These are phyloP conservation scores for Zaprionus vittiger DNA, from an alignment of 1,140 invertebrate species.

Conservation along the genomic window DNA sequence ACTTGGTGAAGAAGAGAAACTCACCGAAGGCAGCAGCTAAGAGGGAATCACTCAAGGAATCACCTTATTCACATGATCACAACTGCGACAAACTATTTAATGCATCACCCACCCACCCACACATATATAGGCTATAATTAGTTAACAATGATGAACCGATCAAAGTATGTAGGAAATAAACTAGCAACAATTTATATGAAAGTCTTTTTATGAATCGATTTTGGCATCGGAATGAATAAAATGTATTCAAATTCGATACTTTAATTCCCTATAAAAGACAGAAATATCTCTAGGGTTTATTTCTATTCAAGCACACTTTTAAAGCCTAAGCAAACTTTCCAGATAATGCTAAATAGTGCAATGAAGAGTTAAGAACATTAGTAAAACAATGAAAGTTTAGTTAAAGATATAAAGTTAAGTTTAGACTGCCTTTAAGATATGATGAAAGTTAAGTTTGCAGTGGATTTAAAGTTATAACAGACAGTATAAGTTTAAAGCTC, in stretches of 20 bases:
- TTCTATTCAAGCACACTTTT: too few species aligned
- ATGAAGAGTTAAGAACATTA: background rate
- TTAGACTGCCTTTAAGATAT: background rate
- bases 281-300: too few species aligned
- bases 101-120: slow-evolving; percentile 34
- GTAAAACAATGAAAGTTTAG: background rate
- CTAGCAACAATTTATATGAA: slow-evolving; percentile 17
- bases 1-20: slow-evolving; percentile 33
- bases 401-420: background rate
- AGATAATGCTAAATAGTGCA: background rate
- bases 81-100: slow-evolving; percentile 61
- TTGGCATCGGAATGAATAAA: background rate
- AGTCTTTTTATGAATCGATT: background rate
- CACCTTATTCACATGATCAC: slow-evolving; percentile 41
- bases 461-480: background rate
- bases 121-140: slow-evolving; percentile 34
- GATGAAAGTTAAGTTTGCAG: background rate
- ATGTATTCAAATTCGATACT: too few species aligned
- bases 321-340: too few species aligned
- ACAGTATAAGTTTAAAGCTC: background rate
- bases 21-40: slow-evolving; percentile 32
- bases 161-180: slow-evolving; percentile 48
- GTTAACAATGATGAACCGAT: slow-evolving; percentile 27
- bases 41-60: slow-evolving; percentile 24
- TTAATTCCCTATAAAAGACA: too few species aligned